These are phyloP conservation scores for Seira sanloemensis DNA, from an alignment of 2,888 invertebrate species.

Conservation along the genomic window DNA sequence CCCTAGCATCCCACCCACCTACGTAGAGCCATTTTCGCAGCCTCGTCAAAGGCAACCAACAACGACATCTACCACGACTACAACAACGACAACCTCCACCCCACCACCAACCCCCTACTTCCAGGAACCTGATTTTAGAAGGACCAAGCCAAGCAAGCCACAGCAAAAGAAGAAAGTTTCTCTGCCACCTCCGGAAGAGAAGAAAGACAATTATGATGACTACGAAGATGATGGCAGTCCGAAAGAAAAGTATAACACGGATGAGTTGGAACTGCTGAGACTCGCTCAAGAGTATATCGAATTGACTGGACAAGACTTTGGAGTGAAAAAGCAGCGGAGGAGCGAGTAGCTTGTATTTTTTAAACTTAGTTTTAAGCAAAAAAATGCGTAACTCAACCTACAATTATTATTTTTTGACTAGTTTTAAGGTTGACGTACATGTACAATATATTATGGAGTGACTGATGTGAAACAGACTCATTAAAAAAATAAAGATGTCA, in stretches of 20 bases:
- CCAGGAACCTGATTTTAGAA: conserved; percentile 30
- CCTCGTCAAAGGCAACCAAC: background rate
- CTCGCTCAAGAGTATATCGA: conserved; percentile 53
- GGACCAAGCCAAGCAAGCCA: conserved; percentile 42
- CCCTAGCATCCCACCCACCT: conserved; percentile 34
- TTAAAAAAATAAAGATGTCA: background rate
- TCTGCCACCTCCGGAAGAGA: conserved; percentile 31
- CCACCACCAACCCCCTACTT: conserved; percentile 12
- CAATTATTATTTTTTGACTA: conserved; percentile 29
- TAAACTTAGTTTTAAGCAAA: background rate
- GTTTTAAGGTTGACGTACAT: conserved; percentile 30
- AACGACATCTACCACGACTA: conserved; percentile 23
- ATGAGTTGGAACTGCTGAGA: conserved; percentile 43
- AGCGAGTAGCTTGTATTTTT: conserved; percentile 32
- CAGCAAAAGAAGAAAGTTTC: conserved; percentile 42
- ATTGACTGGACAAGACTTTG: conserved; percentile 56
- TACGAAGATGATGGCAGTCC: conserved; percentile 27
- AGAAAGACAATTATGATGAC: conserved; percentile 22
- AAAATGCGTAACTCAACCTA: background rate
- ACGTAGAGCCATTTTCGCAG: conserved; percentile 23
- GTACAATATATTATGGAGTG: conserved; percentile 19
- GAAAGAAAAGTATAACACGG: conserved; percentile 20
- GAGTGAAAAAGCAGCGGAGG: conserved; percentile 43
- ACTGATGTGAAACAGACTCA: conserved; percentile 15
- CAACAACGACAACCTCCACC: conserved; percentile 30